These are phyloP conservation scores for Fistularia tabacaria DNA, from an alignment of 2,797 vertebrate species.

Conservation along the genomic window DNA sequence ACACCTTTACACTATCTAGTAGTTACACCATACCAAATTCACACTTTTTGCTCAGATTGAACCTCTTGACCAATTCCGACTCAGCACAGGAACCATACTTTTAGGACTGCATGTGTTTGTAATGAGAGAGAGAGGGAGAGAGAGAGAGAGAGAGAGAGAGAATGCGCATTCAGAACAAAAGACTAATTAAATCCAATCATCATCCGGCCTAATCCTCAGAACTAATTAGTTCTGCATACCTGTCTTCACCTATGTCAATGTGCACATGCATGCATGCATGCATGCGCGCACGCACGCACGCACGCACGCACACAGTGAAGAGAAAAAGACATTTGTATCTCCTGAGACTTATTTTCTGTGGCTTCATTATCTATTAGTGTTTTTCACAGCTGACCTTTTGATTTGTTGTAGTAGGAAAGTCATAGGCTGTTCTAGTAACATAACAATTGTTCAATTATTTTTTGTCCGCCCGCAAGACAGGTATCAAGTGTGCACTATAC, in stretches of 20 bases:
- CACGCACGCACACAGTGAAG: constrained; percentile 5
- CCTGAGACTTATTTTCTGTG: neutral
- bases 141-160: neutral
- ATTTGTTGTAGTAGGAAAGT: too few species aligned
- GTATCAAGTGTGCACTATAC: neutral
- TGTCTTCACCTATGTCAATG: constrained; percentile 20
- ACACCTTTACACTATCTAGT: too few species aligned
- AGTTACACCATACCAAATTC: too few species aligned
- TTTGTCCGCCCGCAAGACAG: neutral
- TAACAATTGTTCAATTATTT: too few species aligned
- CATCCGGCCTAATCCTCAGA: constrained; percentile 60
- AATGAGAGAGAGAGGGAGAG: neutral
- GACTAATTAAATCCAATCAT: constrained; percentile 68
- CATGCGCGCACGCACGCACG: constrained; percentile 6
- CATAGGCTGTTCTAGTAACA: too few species aligned
- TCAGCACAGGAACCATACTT: neutral
- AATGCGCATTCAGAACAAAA: constrained; percentile 49
- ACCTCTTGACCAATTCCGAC: too few species aligned
- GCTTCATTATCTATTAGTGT: neutral
- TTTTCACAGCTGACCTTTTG: neutral
- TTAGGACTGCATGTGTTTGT: neutral
- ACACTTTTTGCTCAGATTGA: too few species aligned
- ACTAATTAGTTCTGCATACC: constrained; percentile 67
- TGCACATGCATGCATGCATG: neutral
- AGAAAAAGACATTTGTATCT: neutral